Base-by-base conservation (phyloP, 2,888 invertebrate genomes). In the Neocrepidodera transversa region DNA sequence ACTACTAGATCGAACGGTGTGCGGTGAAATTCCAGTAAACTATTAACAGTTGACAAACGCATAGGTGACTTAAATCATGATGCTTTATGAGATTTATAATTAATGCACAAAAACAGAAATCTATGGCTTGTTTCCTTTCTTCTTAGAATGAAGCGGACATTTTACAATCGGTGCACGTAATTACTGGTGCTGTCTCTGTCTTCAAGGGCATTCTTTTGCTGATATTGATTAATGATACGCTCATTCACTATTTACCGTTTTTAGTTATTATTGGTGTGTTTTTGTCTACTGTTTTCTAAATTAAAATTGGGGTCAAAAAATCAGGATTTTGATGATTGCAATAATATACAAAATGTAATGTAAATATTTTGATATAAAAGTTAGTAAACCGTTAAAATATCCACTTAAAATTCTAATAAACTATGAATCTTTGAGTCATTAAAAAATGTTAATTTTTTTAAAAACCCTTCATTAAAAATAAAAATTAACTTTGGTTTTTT, bases 51-150 rank as follows among this genome's bases (percentile, higher is more conserved):
- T 64, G 66, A 70, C 68, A 60, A 68, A 67, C 65, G 65, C 68
- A 68, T 66, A 64, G 67, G 58, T 62, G 65, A 58, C 67, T 71
- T 72, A 71, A 72, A 74, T 71, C 72, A 73, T 69, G 71, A 69
- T 72, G 64, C 67, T 74, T 74, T 74, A 74, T 74, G 74, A 70
- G 72, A 71, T 72, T 72, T 73, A 72, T 74, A 74, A 73, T 74
- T 74, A 74, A 73, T 71, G 71, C 70, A 72, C 72, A 72, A 70
- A 73, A 73, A 72, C 68, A 71, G 73, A 70, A 65, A 68, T 57
- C 62, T 64, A 67, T 68, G 62, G 66, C 66, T 66, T 58, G 74
- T 71, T 74, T 69, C 69, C 70, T 74, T 70, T 69, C 67, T 74
- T 73, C 71, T 55, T 58, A 52, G 70, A 71, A 73, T 14, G 16